A percentile compares a stretch with the other conserved stretches of the same genome.
These are phyloP conservation scores for Sminthurinus signatus DNA, from an alignment of 1,140 invertebrate species.

Conservation along the genomic window DNA sequence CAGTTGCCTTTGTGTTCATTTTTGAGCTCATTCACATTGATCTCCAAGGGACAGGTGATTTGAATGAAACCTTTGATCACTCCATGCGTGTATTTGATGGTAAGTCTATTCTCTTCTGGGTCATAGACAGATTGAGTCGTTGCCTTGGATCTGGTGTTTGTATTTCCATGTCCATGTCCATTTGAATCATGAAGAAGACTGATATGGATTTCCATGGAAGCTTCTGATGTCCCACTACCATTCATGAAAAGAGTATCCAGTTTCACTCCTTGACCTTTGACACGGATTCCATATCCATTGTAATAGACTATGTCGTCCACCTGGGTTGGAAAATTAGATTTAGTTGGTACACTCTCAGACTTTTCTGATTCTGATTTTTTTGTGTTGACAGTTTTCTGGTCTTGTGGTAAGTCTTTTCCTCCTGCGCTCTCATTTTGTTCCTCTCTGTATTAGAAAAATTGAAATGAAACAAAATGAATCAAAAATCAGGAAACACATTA, in stretches of 20 bases:
- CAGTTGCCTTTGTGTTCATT: not conserved
- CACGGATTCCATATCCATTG: not conserved
- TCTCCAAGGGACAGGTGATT: not conserved
- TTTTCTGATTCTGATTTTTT: not conserved
- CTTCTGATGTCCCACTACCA: not conserved
- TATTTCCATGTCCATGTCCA: too few relatives aligned
- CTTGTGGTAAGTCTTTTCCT: not conserved
- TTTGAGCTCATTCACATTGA: not conserved
- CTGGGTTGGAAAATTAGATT: not conserved
- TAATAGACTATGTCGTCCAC: not conserved
- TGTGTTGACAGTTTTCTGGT: not conserved
- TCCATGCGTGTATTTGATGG: not conserved
- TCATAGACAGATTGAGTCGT: not conserved
- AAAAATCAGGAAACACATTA: not conserved
- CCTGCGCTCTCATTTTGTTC: not conserved
- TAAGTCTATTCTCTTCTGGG: not conserved
- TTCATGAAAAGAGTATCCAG: constrained; percentile 1
- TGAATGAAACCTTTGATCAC: not conserved
- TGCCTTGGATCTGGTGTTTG: not conserved
- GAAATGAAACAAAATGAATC: not conserved
- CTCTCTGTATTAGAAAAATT: not conserved
- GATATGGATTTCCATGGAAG: not conserved
- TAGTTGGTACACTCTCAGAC: not conserved
- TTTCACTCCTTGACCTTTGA: not conserved
- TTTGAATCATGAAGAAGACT: not conserved